Conservation (phyloP, 2,888 invertebrate species). For the Gonocerus acuteangulatus region DNA sequence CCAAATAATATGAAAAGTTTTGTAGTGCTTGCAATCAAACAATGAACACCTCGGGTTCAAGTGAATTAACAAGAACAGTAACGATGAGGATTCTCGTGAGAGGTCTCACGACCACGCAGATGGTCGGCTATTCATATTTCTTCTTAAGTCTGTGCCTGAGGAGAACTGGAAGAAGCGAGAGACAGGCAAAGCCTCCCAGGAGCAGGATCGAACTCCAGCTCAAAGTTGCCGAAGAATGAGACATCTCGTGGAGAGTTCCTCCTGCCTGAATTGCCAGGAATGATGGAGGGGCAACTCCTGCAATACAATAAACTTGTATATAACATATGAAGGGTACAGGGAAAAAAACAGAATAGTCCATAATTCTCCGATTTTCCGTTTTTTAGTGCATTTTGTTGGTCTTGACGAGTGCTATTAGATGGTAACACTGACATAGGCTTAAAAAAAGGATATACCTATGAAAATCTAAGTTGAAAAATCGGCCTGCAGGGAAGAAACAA, state of each 20-base stretch:
- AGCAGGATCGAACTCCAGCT: constrained; percentile 79
- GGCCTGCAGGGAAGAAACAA: no score
- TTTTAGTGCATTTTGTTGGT: no score
- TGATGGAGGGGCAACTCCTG: constrained; percentile 92
- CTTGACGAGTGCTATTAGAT: no score
- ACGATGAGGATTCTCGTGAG: constrained; percentile 30
- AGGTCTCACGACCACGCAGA: constrained; percentile 27
- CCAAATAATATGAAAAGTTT: no score
- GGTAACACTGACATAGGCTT: no score
- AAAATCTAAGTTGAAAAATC: no score
- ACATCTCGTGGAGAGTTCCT: constrained; percentile 86
- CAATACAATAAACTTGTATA: not conserved
- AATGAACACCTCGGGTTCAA: constrained; percentile 18
- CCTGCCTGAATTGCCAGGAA: constrained; percentile 97
- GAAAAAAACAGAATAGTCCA: no score
- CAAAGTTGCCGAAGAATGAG: constrained; percentile 71
- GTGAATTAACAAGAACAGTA: constrained; percentile 31
- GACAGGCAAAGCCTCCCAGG: constrained; percentile 66
- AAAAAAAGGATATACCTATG: no score
- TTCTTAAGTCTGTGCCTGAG: constrained; percentile 70
- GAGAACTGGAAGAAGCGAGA: constrained; percentile 82
- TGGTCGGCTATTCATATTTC: constrained; percentile 58
- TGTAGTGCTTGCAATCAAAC: not conserved
- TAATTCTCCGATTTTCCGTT: no score
- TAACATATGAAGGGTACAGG: no score